phyloP scores from a whole-genome alignment of 2,797 vertebrate species.

The Hoplostethus mediterraneus region DNA sequence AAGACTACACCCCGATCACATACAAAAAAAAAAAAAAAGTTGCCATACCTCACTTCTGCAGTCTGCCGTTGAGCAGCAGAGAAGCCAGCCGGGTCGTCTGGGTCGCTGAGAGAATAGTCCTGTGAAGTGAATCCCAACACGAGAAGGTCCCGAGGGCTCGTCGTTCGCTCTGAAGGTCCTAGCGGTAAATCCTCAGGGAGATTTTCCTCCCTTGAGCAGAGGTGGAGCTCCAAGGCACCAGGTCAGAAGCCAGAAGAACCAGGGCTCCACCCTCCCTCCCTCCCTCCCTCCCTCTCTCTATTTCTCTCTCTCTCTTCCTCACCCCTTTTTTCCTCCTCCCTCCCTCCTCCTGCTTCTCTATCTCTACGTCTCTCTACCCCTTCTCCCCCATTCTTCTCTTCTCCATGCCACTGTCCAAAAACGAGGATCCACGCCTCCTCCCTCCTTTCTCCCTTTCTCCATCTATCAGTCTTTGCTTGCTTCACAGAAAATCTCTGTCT shows the following conservation, averaged over 20 bases:
- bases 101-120: constrained; percentile 53
- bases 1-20: constrained; percentile 3
- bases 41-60: constrained; percentile 65
- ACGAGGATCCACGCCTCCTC: no score
- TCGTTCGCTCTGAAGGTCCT: constrained; percentile 50
- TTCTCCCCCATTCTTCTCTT: neutral
- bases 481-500: no score
- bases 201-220: constrained; percentile 66
- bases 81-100: constrained; percentile 31
- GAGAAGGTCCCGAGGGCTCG: constrained; percentile 28
- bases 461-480: no score
- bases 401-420: no score
- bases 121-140: constrained; percentile 37
- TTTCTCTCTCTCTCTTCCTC: constrained; percentile 31
- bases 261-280: constrained; percentile 63
- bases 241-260: constrained; percentile 57
- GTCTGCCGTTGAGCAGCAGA: constrained; percentile 37
- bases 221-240: constrained; percentile 59
- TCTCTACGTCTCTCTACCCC: neutral
- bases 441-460: neutral
- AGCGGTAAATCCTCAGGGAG: constrained; percentile 66
- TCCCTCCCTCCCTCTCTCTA: constrained; percentile 24
- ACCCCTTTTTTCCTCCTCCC: constrained; percentile 27
- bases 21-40: constrained; percentile 4
- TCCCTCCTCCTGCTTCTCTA: neutral